Base-by-base conservation (phyloP, 2,113 vertebrate species). In the Callochromis pleurospilus region DNA sequence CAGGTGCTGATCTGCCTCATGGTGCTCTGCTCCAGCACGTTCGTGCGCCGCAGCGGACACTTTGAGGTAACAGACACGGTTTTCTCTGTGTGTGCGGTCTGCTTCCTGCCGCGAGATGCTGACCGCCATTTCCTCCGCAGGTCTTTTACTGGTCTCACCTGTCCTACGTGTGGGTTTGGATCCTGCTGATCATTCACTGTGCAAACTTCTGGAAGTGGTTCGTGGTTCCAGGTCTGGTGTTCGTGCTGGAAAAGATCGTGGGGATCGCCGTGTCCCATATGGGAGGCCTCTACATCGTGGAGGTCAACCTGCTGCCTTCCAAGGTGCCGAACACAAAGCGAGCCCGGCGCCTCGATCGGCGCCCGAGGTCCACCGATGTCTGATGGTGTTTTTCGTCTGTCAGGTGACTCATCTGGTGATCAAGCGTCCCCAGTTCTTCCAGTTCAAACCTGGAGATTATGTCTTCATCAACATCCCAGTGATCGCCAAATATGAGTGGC, bases 161-260 rank as follows among this genome's bases (percentile, higher is more conserved):
- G 83, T 97, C 94, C 83, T 98, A 98, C 21, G 80, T 98, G 54
- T 93, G 85, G 40, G 86, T 98, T 53, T 98, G 97, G 98, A 55
- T 89, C 56, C 96, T 99, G 90, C 95, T 98, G n/a, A 83, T 98
- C 26, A 40, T 98, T 10, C 98, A 98, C 1, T 97, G 96, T 11
- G 96, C 97, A 15, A 97, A 97, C 88, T 98, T 99, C 94, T 99
- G 98, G 98, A 98, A 98, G 94, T 98, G 98, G 98, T 98, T 98
- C 24, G 84, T 95, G 9, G 93, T 95, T 11, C 98, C 98, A 0
- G 98, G 98, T 5, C 73, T 96, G 29, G 8, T 97, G 5, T 98
- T 98, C 11, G 19, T 95, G 26, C 87, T 97, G 89, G 98, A 98
- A 95, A 99, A 98, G 94, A 83, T 92, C 2, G 77, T 97, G 0